Conservation (phyloP, 23 tunicate species). For the Oikopleura albicans region DNA sequence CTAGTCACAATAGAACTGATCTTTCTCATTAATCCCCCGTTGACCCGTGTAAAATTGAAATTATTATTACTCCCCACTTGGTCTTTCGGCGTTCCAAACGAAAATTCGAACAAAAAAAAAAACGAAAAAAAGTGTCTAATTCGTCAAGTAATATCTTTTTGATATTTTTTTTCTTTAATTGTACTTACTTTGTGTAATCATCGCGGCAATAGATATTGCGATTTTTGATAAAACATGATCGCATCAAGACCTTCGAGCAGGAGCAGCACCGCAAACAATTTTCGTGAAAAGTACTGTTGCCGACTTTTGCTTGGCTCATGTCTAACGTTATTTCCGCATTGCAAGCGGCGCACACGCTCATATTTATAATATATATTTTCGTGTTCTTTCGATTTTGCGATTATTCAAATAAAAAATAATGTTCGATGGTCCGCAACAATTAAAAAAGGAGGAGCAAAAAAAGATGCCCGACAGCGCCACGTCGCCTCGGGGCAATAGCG, state of each 20-base stretch:
- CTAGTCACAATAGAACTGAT: neutral
- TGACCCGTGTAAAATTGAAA: neutral
- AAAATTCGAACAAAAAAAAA: too few species aligned
- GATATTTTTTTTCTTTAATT: neutral
- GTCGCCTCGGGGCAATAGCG: too few species aligned
- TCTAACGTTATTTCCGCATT: neutral
- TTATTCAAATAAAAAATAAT: too few species aligned
- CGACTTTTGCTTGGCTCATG: neutral
- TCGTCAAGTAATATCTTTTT: neutral
- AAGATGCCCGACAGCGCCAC: too few species aligned
- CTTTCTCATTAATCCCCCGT: neutral
- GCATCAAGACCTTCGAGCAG: neutral
- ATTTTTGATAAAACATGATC: neutral
- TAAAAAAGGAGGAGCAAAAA: too few species aligned
- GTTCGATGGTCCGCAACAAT: too few species aligned
- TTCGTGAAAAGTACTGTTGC: neutral
- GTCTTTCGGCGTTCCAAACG: too few species aligned
- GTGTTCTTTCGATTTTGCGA: neutral
- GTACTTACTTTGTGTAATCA: neutral
- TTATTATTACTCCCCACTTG: neutral
- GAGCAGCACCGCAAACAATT: neutral
- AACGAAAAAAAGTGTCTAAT: too few species aligned
- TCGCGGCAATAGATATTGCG: neutral
- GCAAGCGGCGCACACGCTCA: neutral
- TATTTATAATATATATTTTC: neutral